Evolutionary conservation across 2,888 invertebrate genomes (phyloP).

Genomic region (Mythimna lalbum): DNA sequence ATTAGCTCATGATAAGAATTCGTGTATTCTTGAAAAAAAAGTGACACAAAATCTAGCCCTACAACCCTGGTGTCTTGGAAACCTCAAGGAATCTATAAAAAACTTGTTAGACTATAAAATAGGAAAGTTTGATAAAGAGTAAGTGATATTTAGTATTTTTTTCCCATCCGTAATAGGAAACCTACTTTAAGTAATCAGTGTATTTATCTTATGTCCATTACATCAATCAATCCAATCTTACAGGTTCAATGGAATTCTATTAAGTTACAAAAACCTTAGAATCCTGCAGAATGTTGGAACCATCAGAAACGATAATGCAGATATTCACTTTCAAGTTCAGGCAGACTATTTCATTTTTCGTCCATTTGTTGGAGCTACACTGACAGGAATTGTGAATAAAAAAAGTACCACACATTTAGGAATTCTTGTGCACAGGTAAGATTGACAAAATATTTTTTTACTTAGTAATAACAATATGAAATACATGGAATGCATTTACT

Average conservation of each 20-base stretch:
- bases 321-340: conserved; percentile 92
- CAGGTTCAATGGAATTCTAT: conserved; percentile 92
- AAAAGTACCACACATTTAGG: conserved; percentile 92
- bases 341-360: conserved; percentile 93
- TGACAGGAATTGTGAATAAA: conserved; percentile 93
- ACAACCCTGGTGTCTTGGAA: conserved; percentile 92
- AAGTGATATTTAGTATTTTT: conserved; percentile 71
- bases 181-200: neutral
- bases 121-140: conserved; percentile 92
- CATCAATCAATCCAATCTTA: conserved; percentile 64
- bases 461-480: neutral
- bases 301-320: conserved; percentile 91
- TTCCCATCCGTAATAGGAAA: neutral
- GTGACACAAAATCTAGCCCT: conserved; percentile 90
- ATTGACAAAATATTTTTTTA: neutral
- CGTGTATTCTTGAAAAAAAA: conserved; percentile 90
- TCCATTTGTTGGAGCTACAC: conserved; percentile 91
- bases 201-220: neutral
- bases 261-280: conserved; percentile 92
- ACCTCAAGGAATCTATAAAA: conserved; percentile 90
- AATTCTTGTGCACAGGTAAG: conserved; percentile 92
- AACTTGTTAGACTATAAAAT: conserved; percentile 91
- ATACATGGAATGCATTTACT: neutral
- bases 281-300: conserved; percentile 90
- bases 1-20: conserved; percentile 89